Evolutionary conservation across 2,888 invertebrate species (phyloP).

Genomic region (Aquatica leii): DNA sequence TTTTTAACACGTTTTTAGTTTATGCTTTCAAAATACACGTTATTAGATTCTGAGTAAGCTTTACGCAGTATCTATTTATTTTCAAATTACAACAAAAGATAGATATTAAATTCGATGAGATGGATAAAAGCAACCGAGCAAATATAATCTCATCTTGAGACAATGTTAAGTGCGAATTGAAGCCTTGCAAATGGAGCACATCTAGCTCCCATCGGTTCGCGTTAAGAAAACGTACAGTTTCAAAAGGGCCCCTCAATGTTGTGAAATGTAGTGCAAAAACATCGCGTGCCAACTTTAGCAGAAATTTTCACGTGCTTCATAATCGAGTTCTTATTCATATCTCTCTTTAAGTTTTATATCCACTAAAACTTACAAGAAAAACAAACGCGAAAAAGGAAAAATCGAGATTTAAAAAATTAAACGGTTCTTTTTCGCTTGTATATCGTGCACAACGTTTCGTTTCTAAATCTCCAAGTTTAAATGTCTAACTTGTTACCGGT

Average conservation of each 20-base stretch:
- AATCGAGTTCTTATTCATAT: too few relatives aligned
- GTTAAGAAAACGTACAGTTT: constrained; percentile 11
- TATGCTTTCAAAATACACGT: constrained; percentile 7
- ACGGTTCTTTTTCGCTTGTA: not conserved
- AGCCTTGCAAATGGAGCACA: constrained; percentile 12
- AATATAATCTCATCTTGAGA: constrained; percentile 12
- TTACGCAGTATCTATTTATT: too few relatives aligned
- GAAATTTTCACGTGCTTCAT: too few relatives aligned
- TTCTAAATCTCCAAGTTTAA: constrained; percentile 6
- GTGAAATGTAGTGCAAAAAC: constrained; percentile 11
- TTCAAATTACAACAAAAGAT: too few relatives aligned
- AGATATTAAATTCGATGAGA: constrained; percentile 13
- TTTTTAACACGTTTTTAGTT: constrained; percentile 27
- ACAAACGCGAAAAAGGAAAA: too few relatives aligned
- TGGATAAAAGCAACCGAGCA: constrained; percentile 9
- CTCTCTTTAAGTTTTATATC: too few relatives aligned
- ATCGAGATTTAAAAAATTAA: constrained; percentile 7
- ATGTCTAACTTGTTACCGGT: not conserved
- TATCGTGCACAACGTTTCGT: not conserved
- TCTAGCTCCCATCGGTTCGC: constrained; percentile 9
- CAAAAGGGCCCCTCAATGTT: constrained; percentile 6
- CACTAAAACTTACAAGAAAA: too few relatives aligned
- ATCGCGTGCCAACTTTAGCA: not conserved
- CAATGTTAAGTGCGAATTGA: constrained; percentile 13
- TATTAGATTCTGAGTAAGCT: not conserved